Base-by-base conservation (phyloP, 2,888 invertebrate genomes). In the Pocota personata region DNA sequence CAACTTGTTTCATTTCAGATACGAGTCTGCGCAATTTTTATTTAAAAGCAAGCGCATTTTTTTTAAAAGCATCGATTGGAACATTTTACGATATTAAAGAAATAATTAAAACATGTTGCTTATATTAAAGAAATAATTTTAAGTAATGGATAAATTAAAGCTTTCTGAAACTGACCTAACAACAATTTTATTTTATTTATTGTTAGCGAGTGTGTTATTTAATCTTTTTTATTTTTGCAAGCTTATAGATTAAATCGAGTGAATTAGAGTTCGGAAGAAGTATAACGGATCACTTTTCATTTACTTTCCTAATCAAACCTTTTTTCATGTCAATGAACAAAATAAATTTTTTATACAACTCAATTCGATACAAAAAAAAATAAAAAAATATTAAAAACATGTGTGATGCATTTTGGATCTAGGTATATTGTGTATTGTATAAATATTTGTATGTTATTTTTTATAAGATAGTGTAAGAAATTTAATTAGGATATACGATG, bases 211-310 rank as follows among this genome's bases (percentile, higher is more conserved):
- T 50, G 2, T 43, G 37, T 43, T 73, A 35, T 4, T 48, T 21
- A 3, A 21, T 62, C 2, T 32, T 16, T 69, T 8, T 60, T 19
- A 10, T 78, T 19, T 67, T 75, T 43, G 83, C 58, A 43, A 82
- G 77, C 60, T 57, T 72, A 62, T 40, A 86, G 66, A 78, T 60
- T 62, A 48, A 43, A 66, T 87, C 86, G 87, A 87, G 58, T 78
- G 82, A 82, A 87, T 86, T 82, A 57, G 87, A 87, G 87, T 86
- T 87, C 87, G 87, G 87, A 87, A 79, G 66, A 66, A 30, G 16
- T 55, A 24, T n/a, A 69, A 84, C 75, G 69, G 75, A 71, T 66
- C 58, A 43, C 35, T 66, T 66, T 57, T 43, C 2, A 30, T 72
- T 16, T 35, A 6, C 21, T 32, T 16, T 35, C 35, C 37, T 69